phyloP scores from a whole-genome alignment of 2,797 vertebrate genomes.

The Okamejei kenojei region DNA sequence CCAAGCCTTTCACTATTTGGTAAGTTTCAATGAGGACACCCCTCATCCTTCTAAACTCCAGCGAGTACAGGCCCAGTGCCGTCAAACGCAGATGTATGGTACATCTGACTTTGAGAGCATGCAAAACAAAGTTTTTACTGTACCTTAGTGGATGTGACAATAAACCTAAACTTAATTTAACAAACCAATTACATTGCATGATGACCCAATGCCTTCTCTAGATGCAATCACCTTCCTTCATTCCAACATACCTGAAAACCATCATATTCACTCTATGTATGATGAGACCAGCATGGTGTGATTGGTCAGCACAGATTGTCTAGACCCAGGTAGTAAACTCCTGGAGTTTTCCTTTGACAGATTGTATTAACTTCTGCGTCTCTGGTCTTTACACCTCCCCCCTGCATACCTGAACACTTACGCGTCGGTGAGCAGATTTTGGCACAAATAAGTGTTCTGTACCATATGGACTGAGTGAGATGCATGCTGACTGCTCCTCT shows the following conservation, averaged over 20 bases:
- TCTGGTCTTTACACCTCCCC: neutral
- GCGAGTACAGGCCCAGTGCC: no score
- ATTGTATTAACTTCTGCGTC: neutral
- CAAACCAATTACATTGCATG: neutral
- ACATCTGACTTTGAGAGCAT: no score
- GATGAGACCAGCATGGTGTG: neutral
- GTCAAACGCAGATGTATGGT: no score
- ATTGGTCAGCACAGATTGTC: neutral
- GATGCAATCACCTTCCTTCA: neutral
- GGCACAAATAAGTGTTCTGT: neutral
- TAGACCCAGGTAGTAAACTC: neutral
- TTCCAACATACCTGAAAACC: neutral
- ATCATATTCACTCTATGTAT: neutral
- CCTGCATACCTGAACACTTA: neutral
- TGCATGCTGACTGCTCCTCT: neutral
- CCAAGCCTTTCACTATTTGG: no score
- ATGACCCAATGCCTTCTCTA: neutral
- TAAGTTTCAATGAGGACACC: no score
- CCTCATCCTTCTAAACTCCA: no score
- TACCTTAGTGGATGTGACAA: no score
- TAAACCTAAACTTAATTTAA: neutral
- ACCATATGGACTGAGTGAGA: neutral
- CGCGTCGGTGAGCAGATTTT: neutral
- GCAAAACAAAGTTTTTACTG: no score
- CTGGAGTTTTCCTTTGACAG: neutral